Conservation (phyloP, 2,113 vertebrate species). For the Chascanopsetta lugubris region DNA sequence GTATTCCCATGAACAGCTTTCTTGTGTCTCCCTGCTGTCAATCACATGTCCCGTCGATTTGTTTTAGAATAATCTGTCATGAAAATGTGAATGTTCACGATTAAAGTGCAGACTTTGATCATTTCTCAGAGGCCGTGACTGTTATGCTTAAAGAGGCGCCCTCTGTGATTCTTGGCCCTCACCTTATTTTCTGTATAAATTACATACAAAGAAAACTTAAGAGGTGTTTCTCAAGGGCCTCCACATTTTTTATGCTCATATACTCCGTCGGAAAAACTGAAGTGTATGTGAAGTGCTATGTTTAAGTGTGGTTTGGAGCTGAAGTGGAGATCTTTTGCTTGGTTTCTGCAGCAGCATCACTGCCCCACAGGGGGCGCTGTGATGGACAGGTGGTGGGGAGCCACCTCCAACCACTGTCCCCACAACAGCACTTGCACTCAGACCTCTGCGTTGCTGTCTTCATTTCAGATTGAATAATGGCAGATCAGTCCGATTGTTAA, state of each 20-base stretch:
- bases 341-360: slow-evolving; percentile 72
- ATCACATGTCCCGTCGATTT: slow-evolving; percentile 38
- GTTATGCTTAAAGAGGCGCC: slow-evolving; percentile 82
- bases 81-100: slow-evolving; percentile 74
- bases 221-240: slow-evolving; percentile 83
- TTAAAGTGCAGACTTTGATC: slow-evolving; percentile 75
- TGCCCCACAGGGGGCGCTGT: slow-evolving; percentile 50
- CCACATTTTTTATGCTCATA: slow-evolving; percentile 73
- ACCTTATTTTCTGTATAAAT: slow-evolving; percentile 82
- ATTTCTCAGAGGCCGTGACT: slow-evolving; percentile 79
- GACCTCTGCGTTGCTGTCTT: neutral
- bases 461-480: slow-evolving; percentile 1
- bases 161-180: slow-evolving; percentile 79
- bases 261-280: slow-evolving; percentile 77
- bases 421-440: slow-evolving; percentile 10
- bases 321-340: slow-evolving; percentile 68
- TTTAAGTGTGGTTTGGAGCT: slow-evolving; percentile 77
- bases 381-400: slow-evolving; percentile 70
- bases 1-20: slow-evolving; percentile 32
- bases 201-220: slow-evolving; percentile 82
- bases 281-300: slow-evolving; percentile 70
- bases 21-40: slow-evolving; percentile 21
- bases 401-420: slow-evolving; percentile 75
- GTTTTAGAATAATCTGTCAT: slow-evolving; percentile 59
- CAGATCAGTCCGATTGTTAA: neutral